Percentiles rank a stretch among this genome's conserved stretches.
Conservation (phyloP, 1,140 invertebrate species). For the Agraylea sexmaculata region DNA sequence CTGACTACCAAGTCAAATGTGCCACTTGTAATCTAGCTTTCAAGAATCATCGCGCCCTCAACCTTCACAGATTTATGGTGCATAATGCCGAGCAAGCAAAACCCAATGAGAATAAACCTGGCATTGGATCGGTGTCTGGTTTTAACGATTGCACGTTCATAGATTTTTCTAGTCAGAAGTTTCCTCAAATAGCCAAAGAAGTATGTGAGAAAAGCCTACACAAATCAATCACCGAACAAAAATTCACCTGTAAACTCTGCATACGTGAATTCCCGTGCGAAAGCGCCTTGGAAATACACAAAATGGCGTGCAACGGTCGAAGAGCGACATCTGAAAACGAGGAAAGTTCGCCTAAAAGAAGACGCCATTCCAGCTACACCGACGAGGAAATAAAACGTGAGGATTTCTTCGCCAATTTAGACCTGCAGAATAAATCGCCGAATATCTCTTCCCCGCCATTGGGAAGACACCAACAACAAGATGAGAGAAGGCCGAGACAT, state of each 20-base stretch:
- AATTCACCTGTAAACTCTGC: slow-evolving; percentile 62
- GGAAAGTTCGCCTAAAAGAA: slow-evolving; percentile 13
- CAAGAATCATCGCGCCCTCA: slow-evolving; percentile 55
- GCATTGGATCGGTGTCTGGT: slow-evolving; percentile 36
- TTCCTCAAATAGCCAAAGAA: slow-evolving; percentile 59
- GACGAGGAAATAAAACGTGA: slow-evolving; percentile 50
- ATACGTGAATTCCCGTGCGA: slow-evolving; percentile 61
- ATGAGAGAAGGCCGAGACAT: slow-evolving; percentile 8
- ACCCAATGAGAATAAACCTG: slow-evolving; percentile 22
- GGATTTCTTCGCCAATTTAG: slow-evolving; percentile 69
- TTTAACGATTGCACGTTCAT: slow-evolving; percentile 67
- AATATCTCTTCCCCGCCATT: slow-evolving; percentile 40
- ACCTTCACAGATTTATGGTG: slow-evolving; percentile 48
- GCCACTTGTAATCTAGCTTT: slow-evolving; percentile 56
- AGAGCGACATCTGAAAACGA: slow-evolving; percentile 24
- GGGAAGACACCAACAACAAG: slow-evolving; percentile 25
- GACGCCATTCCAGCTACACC: slow-evolving; percentile 25
- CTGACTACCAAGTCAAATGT: slow-evolving; percentile 56
- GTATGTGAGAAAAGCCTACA: slow-evolving; percentile 59
- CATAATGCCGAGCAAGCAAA: slow-evolving; percentile 40
- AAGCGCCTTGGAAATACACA: slow-evolving; percentile 55
- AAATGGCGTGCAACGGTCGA: slow-evolving; percentile 39
- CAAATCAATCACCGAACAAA: slow-evolving; percentile 47
- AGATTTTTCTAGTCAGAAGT: slow-evolving; percentile 67
- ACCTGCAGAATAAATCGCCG: slow-evolving; percentile 56